Evolutionary conservation across 2,113 vertebrate genomes (phyloP).

Genomic region (Cyrtonyx montezumae): DNA sequence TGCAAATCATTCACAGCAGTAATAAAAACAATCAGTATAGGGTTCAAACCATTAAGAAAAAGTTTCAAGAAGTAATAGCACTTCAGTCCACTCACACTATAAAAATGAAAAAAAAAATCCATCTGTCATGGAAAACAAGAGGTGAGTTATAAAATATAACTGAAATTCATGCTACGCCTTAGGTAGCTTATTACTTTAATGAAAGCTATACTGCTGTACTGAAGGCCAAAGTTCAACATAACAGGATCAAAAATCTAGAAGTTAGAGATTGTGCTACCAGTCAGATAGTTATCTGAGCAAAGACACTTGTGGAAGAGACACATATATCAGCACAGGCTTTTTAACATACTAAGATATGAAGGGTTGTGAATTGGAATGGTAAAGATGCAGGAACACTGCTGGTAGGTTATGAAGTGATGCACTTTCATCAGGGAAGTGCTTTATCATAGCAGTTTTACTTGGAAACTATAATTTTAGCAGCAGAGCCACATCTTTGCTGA

Average conservation of each 20-base stretch:
- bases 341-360: background rate
- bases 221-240: background rate
- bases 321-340: background rate
- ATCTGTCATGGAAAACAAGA: background rate
- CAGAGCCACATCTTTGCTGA: background rate
- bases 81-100: background rate
- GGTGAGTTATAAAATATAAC: background rate
- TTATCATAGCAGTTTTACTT: background rate
- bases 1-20: slow-evolving; percentile 60
- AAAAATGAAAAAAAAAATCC: background rate
- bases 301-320: background rate
- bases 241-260: background rate
- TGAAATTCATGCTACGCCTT: background rate
- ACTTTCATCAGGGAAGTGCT: background rate
- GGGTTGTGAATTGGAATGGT: background rate
- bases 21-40: background rate
- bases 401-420: background rate
- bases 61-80: background rate
- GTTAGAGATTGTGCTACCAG: fast-evolving
- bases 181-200: background rate
- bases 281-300: background rate
- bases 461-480: background rate
- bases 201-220: background rate
- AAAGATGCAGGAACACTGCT: background rate
- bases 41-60: background rate